Evolutionary conservation across 2,888 invertebrate species (phyloP), one percentile per base, ranked within the genome.

Genomic region (Eilema caniola): DNA sequence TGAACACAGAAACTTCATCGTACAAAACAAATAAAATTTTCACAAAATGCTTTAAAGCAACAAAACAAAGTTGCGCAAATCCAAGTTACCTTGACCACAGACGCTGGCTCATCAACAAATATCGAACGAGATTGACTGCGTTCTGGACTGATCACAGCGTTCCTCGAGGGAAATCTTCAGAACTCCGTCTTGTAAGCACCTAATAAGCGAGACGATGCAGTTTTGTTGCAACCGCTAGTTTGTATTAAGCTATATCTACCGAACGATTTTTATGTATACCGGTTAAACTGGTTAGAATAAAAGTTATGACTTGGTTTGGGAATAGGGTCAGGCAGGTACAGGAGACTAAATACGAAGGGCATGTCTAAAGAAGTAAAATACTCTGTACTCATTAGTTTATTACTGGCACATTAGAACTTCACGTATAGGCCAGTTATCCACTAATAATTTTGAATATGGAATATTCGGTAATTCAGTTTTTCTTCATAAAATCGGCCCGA

Each of bases 81-180:
- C n/a, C 59, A 10, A 28, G 20, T 59, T 63, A 28, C 64, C 12
- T 64, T 31, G 25, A 23, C 53, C 31, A n/a, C 28, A 73, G 70
- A 70, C 64, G 25, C 56, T 37, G 62, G 41, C 71, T 81, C 77
- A 68, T 83, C 83, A 81, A 66, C n/a, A 33, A 71, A 61, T 62
- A 67, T 47, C 63, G 70, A 69, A 70, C 71, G 72, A 78, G 73
- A 78, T 79, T 74, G 74, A 77, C 77, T 75, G 72, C 63, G 59
- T 73, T 71, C 66, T n/a, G n/a, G n/a, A 62, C 47, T 62, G 53
- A 47, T 41, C 59, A 62, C 33, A 61, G 41, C 53, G 53, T 56
- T 69, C 20, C 77, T 71, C 83, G 0, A 16, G 82, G 82, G 82
- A 82, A 82, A 82, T 82, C 73, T 73, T 33, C 66, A 57, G 47